Evolutionary conservation across 2,888 invertebrate genomes (phyloP), one percentile per base, ranked within the genome.

Genomic region (Esperia sulphurella): DNA sequence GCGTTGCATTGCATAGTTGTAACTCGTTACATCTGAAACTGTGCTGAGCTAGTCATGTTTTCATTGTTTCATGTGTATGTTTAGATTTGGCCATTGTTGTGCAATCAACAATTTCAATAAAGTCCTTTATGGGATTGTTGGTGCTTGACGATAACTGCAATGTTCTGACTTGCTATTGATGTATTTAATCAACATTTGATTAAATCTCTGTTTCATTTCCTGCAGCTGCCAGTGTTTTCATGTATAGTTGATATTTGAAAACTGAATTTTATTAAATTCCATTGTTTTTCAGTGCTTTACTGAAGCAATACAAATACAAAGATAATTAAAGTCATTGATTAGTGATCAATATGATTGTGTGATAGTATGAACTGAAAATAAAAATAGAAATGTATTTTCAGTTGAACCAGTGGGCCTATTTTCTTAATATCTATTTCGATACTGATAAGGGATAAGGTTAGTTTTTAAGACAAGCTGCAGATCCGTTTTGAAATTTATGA

Each of bases 101-200:
- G 83, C 74, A 87, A 87, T 85, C 81, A 81, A 79, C 64, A 77
- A 76, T 83, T 85, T 81, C 86, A 87, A 87, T 88, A 86, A 83
- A 83, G 72, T 75, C 67, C 78, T 75, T 77, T 84, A 80, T 79
- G 79, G 79, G 72, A 21, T 78, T 78, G 72, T 68, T 65, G 57
- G 55, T 71, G 70, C 68, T 63, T 68, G 69, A 66, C 63, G 80
- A 84, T 83, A 83, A 83, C 73, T 63, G 46, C 59, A 61, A 60
- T 63, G 61, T 61, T 61, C 56, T 61, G 56, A 65, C 61, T 68
- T 62, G 59, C 54, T 61, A 61, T 59, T 61, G 61, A 63, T 63
- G 63, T 65, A 63, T 72, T 76, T 80, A 83, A 83, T 84, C 82
- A 81, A 65, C 68, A 53, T 69, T 76, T 75, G 68, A 82, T 79